Conservation (phyloP, 1,140 invertebrate genomes). For the Homalodisca vitripennis region DNA sequence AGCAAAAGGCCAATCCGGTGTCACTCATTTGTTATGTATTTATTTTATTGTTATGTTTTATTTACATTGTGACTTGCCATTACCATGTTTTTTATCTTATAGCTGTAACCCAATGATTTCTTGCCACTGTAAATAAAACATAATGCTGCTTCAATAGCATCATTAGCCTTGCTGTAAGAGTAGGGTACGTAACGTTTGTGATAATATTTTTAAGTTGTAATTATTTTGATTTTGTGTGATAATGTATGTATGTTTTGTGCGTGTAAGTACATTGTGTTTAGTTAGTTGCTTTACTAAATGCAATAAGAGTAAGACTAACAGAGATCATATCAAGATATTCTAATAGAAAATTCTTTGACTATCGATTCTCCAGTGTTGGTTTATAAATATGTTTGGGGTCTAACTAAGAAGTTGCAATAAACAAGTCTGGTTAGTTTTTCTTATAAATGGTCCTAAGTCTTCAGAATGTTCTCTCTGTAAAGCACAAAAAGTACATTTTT, state of each 20-base stretch:
- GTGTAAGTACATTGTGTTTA: too few species aligned
- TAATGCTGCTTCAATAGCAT: neutral
- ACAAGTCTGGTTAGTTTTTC: neutral
- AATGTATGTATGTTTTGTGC: neutral
- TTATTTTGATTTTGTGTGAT: neutral
- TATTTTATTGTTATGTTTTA: neutral
- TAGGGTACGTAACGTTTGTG: neutral
- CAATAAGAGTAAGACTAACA: constrained; percentile 11
- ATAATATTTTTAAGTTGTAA: constrained; percentile 17
- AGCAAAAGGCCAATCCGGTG: neutral
- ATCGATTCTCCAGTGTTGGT: neutral
- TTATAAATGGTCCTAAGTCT: too few species aligned
- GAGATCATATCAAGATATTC: constrained; percentile 14
- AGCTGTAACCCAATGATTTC: neutral
- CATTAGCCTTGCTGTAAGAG: neutral
- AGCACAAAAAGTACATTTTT: too few species aligned
- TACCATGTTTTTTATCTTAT: neutral
- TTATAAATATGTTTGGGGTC: neutral
- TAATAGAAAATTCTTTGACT: neutral
- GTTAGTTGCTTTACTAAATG: neutral
- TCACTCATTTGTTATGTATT: neutral
- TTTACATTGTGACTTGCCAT: neutral
- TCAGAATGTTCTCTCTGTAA: too few species aligned
- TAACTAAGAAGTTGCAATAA: neutral
- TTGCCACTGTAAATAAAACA: neutral